A percentile compares a stretch with the other conserved stretches of the same genome.
Conservation (phyloP, 1,140 invertebrate genomes). For the Mycetomoellerius zeteki region DNA sequence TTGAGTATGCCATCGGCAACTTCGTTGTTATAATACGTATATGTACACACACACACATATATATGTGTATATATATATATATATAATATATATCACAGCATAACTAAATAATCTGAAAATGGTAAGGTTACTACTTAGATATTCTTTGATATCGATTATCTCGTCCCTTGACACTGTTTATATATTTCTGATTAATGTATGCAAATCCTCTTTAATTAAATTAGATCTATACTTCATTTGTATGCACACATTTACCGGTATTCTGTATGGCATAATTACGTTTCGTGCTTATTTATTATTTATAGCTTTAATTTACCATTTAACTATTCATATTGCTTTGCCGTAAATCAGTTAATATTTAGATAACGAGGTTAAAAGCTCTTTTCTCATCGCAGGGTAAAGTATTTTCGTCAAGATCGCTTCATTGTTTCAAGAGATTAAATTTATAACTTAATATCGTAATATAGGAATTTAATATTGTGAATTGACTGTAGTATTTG, state of each 20-base stretch:
- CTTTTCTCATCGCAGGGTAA: slow-evolving; percentile 4
- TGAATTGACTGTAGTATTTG: background rate
- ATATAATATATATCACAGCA: too few relatives aligned
- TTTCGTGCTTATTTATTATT: slow-evolving; percentile 29
- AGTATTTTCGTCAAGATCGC: background rate
- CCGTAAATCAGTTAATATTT: slow-evolving; percentile 23
- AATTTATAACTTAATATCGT: background rate
- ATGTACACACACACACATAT: too few relatives aligned
- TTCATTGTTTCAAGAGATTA: background rate
- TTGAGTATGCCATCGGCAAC: too few relatives aligned
- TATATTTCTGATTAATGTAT: slow-evolving; percentile 21
- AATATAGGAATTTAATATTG: background rate
- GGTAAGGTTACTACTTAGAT: background rate
- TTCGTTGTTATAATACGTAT: too few relatives aligned
- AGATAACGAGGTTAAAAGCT: background rate
- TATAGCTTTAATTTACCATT: slow-evolving; percentile 39
- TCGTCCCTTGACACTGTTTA: slow-evolving; percentile 25
- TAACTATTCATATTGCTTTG: background rate
- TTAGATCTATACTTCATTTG: slow-evolving; percentile 1
- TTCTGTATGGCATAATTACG: slow-evolving; percentile 6
- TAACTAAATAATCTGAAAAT: slow-evolving; percentile 10
- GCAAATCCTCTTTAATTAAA: slow-evolving; percentile 29
- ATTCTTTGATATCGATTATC: slow-evolving; percentile 20
- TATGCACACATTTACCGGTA: background rate
- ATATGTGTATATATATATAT: too few relatives aligned